Conservation (phyloP, 2,888 invertebrate species). For the Drosophila mayaguana region DNA sequence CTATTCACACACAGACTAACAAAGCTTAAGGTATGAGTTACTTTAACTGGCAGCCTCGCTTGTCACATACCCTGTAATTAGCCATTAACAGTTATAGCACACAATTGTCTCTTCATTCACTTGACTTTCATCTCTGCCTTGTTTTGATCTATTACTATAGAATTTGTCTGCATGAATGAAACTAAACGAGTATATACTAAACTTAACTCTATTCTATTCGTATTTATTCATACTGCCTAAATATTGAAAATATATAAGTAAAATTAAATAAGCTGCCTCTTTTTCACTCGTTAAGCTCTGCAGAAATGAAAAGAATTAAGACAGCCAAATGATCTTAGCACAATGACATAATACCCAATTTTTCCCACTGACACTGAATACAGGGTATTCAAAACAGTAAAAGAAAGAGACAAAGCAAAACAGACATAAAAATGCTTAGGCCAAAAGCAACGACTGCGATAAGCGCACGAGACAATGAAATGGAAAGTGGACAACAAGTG, state of each 20-base stretch:
- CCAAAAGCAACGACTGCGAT: constrained; percentile 54
- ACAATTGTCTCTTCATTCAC: background rate
- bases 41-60: background rate
- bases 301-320: background rate
- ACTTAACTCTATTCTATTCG: background rate
- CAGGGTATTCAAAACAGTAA: constrained; percentile 10
- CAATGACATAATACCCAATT: background rate
- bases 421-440: constrained; percentile 70
- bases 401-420: constrained; percentile 56
- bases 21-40: background rate
- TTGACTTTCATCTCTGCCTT: background rate
- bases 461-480: constrained; percentile 54
- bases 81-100: background rate
- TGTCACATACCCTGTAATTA: background rate
- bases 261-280: background rate
- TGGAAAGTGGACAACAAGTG: constrained; percentile 59
- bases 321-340: background rate
- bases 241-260: background rate
- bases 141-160: too few species aligned
- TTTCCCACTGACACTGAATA: background rate
- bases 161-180: too few species aligned
- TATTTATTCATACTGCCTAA: background rate
- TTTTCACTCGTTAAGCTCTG: background rate
- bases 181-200: background rate
- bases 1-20: constrained; percentile 27